phyloP scores from a whole-genome alignment of 2,797 vertebrate genomes.

The Sternarchorhynchus goeldii region DNA sequence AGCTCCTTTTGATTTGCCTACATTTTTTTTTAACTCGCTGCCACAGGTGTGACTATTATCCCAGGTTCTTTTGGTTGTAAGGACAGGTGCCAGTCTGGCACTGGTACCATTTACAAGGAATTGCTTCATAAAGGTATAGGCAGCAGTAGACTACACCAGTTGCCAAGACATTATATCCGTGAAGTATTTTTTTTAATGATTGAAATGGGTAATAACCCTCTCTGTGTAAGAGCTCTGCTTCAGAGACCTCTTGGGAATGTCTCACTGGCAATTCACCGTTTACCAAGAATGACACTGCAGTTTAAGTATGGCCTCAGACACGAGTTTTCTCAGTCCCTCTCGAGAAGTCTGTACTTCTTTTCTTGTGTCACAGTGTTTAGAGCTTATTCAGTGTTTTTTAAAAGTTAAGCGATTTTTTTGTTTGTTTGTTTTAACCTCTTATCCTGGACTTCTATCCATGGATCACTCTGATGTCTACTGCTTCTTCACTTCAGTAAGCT shows the following conservation, averaged over 20 bases:
- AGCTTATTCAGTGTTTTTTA: constrained; percentile 48
- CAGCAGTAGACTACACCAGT: constrained; percentile 42
- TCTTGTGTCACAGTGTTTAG: constrained; percentile 41
- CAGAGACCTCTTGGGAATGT: constrained; percentile 42
- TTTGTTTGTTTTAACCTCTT: constrained; percentile 8
- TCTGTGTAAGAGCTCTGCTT: constrained; percentile 21
- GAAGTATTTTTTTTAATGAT: constrained; percentile 49
- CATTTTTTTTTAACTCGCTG: constrained; percentile 39
- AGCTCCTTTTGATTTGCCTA: constrained; percentile 37
- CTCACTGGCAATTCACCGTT: constrained; percentile 26
- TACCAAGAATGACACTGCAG: constrained; percentile 29
- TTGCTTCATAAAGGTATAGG: constrained; percentile 25
- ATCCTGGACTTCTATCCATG: constrained; percentile 34
- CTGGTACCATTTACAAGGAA: constrained; percentile 62
- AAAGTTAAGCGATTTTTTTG: constrained; percentile 25
- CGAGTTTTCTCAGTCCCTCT: constrained; percentile 26
- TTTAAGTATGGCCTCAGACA: constrained; percentile 22
- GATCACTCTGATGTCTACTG: constrained; percentile 20
- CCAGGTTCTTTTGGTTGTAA: constrained; percentile 36
- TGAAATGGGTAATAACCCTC: constrained; percentile 36
- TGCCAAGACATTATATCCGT: constrained; percentile 39
- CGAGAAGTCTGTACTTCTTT: constrained; percentile 19
- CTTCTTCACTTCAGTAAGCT: constrained; percentile 5
- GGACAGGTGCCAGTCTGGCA: constrained; percentile 70
- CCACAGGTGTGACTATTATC: constrained; percentile 11